Conservation (phyloP, 2,888 invertebrate species). For the Pseudococcus longispinus region DNA sequence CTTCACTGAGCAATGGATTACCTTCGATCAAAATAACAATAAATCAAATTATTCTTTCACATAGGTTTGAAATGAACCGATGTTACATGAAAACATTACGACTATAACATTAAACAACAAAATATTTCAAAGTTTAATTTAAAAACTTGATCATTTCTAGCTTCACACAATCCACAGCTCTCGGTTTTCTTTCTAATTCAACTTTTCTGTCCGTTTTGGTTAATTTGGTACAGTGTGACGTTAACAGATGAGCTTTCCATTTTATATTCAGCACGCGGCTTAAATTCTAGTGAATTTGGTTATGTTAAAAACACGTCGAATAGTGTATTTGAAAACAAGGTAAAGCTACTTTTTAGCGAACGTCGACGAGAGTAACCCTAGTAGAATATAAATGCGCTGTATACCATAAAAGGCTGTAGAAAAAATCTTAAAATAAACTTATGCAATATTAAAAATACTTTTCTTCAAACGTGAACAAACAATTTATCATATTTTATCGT, state of each 20-base stretch:
- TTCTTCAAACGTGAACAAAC: slow-evolving; percentile 45
- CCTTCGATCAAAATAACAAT: background rate
- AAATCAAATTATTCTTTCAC: background rate
- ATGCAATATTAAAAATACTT: slow-evolving; percentile 47
- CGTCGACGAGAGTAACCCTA: slow-evolving; percentile 47
- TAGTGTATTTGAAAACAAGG: slow-evolving; percentile 47
- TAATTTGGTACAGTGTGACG: slow-evolving; percentile 46
- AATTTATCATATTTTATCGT: slow-evolving; percentile 45
- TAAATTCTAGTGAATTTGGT: slow-evolving; percentile 49
- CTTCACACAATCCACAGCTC: slow-evolving; percentile 4
- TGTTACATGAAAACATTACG: no score
- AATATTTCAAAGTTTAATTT: slow-evolving; percentile 29
- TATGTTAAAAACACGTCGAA: slow-evolving; percentile 47
- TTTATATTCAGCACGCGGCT: slow-evolving; percentile 50
- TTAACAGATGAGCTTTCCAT: slow-evolving; percentile 51
- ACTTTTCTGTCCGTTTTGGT: slow-evolving; percentile 49
- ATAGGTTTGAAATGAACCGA: background rate
- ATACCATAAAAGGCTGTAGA: slow-evolving; percentile 2
- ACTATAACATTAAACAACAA: background rate
- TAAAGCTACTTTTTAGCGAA: slow-evolving; percentile 44
- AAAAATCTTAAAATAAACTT: slow-evolving; percentile 42
- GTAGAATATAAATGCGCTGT: slow-evolving; percentile 46
- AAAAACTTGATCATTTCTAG: slow-evolving; percentile 13
- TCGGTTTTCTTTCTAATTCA: slow-evolving; percentile 22
- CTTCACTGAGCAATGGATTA: background rate